Evolutionary conservation across 2,888 invertebrate species (phyloP), one percentile per base, ranked within the genome.

Genomic region (Embidobia sp.): DNA sequence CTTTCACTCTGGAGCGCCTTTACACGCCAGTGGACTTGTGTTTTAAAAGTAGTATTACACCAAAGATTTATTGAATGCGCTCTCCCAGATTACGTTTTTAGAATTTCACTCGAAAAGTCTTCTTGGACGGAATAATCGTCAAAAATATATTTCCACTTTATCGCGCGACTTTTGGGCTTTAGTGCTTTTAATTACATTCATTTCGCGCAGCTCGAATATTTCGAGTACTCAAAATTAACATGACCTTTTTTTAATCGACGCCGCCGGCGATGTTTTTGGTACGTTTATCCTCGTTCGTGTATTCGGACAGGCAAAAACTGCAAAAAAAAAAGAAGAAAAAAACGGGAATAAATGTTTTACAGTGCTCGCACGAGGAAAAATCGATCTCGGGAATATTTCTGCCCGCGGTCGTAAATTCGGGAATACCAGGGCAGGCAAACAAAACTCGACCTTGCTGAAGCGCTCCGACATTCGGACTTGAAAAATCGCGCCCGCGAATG

Each of bases 151-250:
- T 59, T 59, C 7, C 59, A 51, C 59, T 66, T 55, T 55, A 66
- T 48, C 37, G 8, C 27, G 26, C 46, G 44, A 55, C 67, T 70
- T 70, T 63, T 42, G n/a, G 70, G 44, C 44, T 70, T 61, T 44
- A 51, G 27, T 53, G 51, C 61, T 70, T 70, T 70, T 70, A 70
- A 70, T 70, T 70, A 37, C 59, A 61, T 59, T 70, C 61, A 70
- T 51, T 59, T 51, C 49, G 44, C 40, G 18, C 19, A 29, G 18
- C 44, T 40, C 26, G 37, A 57, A 57, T 67, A 57, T 67, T 55
- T 57, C 29, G 55, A 55, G 44, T 37, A 29, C 37, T 67, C 19
- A 48, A 48, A 57, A 67, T 67, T 40, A 67, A 57, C 48, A 40
- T 48, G 48, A 48, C 35, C 19, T 57, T 57, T 55, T 67, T 55